Conservation (phyloP, 2,797 vertebrate genomes). For the Simalia tracyae region DNA sequence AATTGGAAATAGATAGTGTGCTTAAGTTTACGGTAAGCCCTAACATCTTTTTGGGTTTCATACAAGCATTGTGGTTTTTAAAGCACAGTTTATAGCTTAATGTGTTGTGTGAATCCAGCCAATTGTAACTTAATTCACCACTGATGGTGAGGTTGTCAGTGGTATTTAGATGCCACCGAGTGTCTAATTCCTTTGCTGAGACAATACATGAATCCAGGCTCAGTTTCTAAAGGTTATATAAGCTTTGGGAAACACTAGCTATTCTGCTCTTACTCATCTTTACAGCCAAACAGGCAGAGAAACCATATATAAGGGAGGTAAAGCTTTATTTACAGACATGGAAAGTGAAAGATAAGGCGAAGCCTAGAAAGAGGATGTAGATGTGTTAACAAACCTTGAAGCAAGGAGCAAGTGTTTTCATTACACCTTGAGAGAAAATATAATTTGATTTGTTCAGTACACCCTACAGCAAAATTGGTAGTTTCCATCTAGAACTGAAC, state of each 20-base stretch:
- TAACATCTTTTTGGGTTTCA: too few relatives aligned
- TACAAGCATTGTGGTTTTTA: too few relatives aligned
- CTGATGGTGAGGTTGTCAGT: background rate
- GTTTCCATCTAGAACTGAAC: background rate
- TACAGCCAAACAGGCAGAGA: background rate
- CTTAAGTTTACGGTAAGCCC: too few relatives aligned
- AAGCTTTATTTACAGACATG: slow-evolving; percentile 65
- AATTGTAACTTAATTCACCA: background rate
- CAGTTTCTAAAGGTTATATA: background rate
- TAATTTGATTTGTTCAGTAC: slow-evolving; percentile 13
- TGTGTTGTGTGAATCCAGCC: background rate
- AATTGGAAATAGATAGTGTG: too few relatives aligned
- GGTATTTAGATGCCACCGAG: background rate
- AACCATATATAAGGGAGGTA: slow-evolving; percentile 34
- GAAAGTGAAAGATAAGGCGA: slow-evolving; percentile 33
- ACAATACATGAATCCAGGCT: background rate
- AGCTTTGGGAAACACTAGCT: background rate
- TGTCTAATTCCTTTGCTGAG: background rate
- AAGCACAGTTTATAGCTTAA: background rate
- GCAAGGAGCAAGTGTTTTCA: background rate
- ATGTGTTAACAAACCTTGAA: background rate
- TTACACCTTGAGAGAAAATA: slow-evolving; percentile 12
- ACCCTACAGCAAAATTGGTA: slow-evolving; percentile 20
- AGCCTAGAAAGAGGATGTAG: slow-evolving; percentile 38
- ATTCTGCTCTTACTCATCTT: background rate